phyloP scores from a whole-genome alignment of 2,113 vertebrate genomes.

The Ceratotherium simum region DNA sequence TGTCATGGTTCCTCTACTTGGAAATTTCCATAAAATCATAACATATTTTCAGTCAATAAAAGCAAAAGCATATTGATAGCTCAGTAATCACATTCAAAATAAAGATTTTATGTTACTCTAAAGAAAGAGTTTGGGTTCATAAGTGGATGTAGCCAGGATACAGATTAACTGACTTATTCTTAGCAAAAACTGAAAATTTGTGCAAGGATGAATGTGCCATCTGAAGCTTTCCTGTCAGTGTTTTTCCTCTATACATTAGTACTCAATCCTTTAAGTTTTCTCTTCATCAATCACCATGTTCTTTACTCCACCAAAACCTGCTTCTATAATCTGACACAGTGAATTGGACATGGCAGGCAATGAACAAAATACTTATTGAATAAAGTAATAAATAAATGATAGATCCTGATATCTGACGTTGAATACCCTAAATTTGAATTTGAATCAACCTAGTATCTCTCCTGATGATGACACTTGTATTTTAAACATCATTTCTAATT shows the following conservation, averaged over 20 bases:
- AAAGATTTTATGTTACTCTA: neutral
- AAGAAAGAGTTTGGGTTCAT: neutral
- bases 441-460: neutral
- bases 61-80: neutral
- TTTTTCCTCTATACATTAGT: neutral
- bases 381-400: neutral
- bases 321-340: neutral
- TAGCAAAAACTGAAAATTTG: neutral
- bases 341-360: neutral
- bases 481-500: neutral
- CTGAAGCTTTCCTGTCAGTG: neutral
- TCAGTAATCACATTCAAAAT: neutral
- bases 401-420: neutral
- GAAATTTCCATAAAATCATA: neutral
- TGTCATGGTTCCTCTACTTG: neutral
- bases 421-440: neutral
- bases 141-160: neutral
- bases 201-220: neutral
- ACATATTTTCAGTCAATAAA: neutral
- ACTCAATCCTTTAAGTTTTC: neutral
- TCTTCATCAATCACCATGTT: neutral
- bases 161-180: neutral
- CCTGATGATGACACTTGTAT: neutral
- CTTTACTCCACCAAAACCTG: neutral
- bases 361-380: neutral